Conservation (phyloP, 1,140 invertebrate species). For the Penaeus indicus region DNA sequence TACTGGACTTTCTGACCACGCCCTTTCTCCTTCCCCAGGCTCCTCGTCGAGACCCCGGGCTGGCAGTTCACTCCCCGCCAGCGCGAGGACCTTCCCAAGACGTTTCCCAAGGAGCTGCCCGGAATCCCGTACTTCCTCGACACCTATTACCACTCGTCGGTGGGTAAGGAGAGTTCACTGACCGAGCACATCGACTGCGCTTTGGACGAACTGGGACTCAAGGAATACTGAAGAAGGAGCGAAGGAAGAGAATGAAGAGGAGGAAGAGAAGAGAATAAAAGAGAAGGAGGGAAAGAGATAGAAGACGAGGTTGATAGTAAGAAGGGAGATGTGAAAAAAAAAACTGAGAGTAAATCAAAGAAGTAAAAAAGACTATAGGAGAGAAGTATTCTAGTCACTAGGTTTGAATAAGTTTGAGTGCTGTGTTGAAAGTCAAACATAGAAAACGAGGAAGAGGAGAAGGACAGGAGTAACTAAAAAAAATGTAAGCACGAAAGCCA, state of each 20-base stretch:
- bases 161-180: slow-evolving; percentile 75
- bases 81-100: slow-evolving; percentile 84
- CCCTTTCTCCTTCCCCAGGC: slow-evolving; percentile 73
- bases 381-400: too few species aligned
- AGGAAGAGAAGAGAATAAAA: background rate
- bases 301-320: too few species aligned
- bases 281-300: background rate
- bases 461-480: too few species aligned
- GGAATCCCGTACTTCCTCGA: slow-evolving; percentile 90
- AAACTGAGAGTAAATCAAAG: too few species aligned
- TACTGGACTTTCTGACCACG: too few species aligned
- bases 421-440: too few species aligned
- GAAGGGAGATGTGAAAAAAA: too few species aligned
- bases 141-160: slow-evolving; percentile 80
- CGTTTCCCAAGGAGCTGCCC: slow-evolving; percentile 82
- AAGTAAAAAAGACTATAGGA: too few species aligned
- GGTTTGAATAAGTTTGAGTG: too few species aligned
- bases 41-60: slow-evolving; percentile 80
- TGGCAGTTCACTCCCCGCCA: slow-evolving; percentile 78
- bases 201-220: background rate
- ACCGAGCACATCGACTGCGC: slow-evolving; percentile 79
- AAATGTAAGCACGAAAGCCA: too few species aligned
- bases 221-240: slow-evolving; percentile 26
- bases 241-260: background rate
- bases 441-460: too few species aligned